These are phyloP conservation scores for Rhagoletis pomonella DNA, from an alignment of 1,140 invertebrate species.

Conservation along the genomic window DNA sequence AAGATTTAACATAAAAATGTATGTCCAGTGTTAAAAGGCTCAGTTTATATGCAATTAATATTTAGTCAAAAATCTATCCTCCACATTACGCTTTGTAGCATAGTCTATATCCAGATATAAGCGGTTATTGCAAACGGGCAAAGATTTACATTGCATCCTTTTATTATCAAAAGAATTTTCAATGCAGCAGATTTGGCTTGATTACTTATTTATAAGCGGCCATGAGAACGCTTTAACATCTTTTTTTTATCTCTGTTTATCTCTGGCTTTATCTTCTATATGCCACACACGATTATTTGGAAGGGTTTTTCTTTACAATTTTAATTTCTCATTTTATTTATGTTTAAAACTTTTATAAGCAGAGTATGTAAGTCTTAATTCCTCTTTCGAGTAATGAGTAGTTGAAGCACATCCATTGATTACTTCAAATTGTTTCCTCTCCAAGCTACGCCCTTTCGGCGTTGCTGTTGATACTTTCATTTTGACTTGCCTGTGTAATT, in stretches of 20 bases:
- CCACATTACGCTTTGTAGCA: no score
- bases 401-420: conserved; percentile 25
- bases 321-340: neutral
- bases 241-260: neutral
- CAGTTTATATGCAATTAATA: no score
- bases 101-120: no score
- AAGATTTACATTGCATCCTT: no score
- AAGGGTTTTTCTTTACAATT: neutral
- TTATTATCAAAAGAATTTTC: no score
- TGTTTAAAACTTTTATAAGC: neutral
- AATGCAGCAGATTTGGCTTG: no score
- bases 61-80: no score
- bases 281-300: conserved; percentile 9
- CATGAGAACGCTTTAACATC: neutral
- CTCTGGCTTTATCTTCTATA: neutral
- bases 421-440: conserved; percentile 21
- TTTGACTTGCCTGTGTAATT: neutral
- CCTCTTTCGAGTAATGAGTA: neutral
- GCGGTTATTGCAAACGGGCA: no score
- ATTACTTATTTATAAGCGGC: no score
- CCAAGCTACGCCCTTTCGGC: conserved; percentile 13
- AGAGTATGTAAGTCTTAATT: conserved; percentile 2
- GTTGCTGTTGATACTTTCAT: neutral
- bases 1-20: no score
- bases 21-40: no score